Evolutionary conservation across 2,113 vertebrate species (phyloP), one percentile per base, ranked within the genome.

Genomic region (Arvicanthis niloticus): DNA sequence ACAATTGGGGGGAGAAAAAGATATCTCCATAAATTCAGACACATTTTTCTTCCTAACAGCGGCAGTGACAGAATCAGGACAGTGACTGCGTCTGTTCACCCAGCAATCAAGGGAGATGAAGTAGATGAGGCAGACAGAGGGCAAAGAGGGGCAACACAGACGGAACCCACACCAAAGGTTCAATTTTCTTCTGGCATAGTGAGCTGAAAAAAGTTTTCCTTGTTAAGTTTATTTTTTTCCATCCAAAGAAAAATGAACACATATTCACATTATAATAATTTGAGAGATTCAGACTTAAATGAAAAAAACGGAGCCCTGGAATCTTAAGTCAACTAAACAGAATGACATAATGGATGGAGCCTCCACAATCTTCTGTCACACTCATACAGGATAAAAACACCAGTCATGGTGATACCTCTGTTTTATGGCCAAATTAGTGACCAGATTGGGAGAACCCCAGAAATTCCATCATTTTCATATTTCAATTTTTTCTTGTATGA

Each of bases 241-340:
- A 93, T n/a, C 5, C n/a, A 56, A 77, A 91, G 93, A 96, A 97
- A 95, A 91, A 92, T 72, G 45, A 89, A 65, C 40, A 93, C 95
- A 68, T 93, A 12, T 93, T 97, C 93, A 82, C 12, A 93, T 90
- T 42, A 88, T 67, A 90, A 94, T 82, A 42, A 67, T 91, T 97
- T 81, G 48, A 78, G 95, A 98, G 97, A 75, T 87, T 97, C 94
- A 97, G 94, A 86, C 96, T 92, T 45, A 45, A 98, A 95, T 67
- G 58, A 98, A 98, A 98, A 94, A 97, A 95, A 67, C 7, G 96
- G 97, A 98, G 73, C 84, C 77, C 60, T 51, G 73, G 95, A 84
- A 95, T 92, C 97, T 97, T 89, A 75, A 92, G 88, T 93, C 90
- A 93, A 92, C 80, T 72, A 40, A 96, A 88, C 5, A 75, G 29